phyloP scores from a whole-genome alignment of 2,797 vertebrate species.

The Euphonia xanthogaster region DNA sequence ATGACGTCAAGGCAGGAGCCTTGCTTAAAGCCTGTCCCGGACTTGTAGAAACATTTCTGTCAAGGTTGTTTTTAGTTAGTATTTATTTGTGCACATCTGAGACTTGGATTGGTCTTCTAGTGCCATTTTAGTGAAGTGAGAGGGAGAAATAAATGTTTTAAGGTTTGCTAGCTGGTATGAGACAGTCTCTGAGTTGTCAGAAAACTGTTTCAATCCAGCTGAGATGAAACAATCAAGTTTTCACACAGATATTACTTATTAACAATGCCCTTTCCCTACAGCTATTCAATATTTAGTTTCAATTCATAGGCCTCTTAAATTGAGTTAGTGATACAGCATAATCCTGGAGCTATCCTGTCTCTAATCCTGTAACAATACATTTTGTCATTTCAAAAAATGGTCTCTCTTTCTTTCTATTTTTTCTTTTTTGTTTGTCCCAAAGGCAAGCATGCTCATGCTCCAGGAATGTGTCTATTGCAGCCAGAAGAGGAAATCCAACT shows the following conservation, averaged over 20 bases:
- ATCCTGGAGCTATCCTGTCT: slow-evolving; percentile 37
- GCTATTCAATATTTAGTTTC: slow-evolving; percentile 48
- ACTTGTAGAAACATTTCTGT: not conserved
- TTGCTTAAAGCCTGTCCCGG: not conserved
- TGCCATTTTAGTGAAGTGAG: not conserved
- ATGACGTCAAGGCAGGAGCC: not conserved
- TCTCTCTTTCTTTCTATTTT: not conserved
- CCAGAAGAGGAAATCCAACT: slow-evolving; percentile 66
- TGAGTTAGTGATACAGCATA: slow-evolving; percentile 37
- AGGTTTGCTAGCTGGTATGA: not conserved
- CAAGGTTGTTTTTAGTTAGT: not conserved
- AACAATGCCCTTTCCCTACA: not conserved
- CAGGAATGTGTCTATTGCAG: slow-evolving; percentile 64
- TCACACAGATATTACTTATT: slow-evolving; percentile 4
- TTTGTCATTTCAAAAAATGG: slow-evolving; percentile 68
- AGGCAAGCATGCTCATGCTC: slow-evolving; percentile 62
- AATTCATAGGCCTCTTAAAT: slow-evolving; percentile 20
- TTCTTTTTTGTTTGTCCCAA: slow-evolving; percentile 54
- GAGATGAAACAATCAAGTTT: slow-evolving; percentile 16
- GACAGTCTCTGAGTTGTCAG: not conserved
- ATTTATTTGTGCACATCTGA: not conserved
- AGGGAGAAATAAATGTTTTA: not conserved
- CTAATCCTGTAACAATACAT: slow-evolving; percentile 70
- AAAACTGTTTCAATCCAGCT: not conserved
- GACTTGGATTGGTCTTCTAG: not conserved